These are phyloP conservation scores for Antennarius striatus DNA, from an alignment of 2,113 vertebrate genomes.

Conservation along the genomic window DNA sequence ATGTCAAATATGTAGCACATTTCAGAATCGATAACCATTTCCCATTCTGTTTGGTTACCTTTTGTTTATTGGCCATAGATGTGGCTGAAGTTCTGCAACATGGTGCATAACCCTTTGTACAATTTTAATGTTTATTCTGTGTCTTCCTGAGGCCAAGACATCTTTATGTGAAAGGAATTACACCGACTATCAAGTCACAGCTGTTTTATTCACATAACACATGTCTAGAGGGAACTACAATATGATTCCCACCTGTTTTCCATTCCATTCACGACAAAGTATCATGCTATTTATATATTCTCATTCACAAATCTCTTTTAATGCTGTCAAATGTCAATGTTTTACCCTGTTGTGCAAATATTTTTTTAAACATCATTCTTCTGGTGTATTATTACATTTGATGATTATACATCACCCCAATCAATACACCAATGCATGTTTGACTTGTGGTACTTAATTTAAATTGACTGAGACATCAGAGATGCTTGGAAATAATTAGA, in stretches of 20 bases:
- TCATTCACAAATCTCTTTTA: conserved; percentile 33
- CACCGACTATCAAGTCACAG: conserved; percentile 36
- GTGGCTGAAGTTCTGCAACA: too few relatives aligned
- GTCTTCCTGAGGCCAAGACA: conserved; percentile 14
- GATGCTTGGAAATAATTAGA: too few relatives aligned
- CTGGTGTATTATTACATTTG: too few relatives aligned
- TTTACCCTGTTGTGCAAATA: not conserved
- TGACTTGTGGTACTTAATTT: not conserved
- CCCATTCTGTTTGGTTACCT: too few relatives aligned
- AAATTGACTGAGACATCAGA: not conserved
- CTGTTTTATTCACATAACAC: conserved; percentile 61
- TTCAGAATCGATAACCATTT: too few relatives aligned
- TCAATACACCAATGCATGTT: not conserved
- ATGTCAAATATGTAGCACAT: too few relatives aligned
- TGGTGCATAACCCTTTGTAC: too few relatives aligned
- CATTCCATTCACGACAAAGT: not conserved
- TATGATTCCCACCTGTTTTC: conserved; percentile 61
- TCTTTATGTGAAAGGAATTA: conserved; percentile 48
- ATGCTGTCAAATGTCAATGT: too few relatives aligned
- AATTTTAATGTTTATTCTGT: too few relatives aligned
- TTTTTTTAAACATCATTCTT: not conserved
- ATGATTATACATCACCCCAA: not conserved
- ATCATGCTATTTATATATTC: conserved; percentile 26
- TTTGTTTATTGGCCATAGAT: too few relatives aligned
- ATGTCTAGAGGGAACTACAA: conserved; percentile 47